Evolutionary conservation across 2,888 invertebrate genomes (phyloP), one percentile per base, ranked within the genome.

Genomic region (Epistrophella euchroma): DNA sequence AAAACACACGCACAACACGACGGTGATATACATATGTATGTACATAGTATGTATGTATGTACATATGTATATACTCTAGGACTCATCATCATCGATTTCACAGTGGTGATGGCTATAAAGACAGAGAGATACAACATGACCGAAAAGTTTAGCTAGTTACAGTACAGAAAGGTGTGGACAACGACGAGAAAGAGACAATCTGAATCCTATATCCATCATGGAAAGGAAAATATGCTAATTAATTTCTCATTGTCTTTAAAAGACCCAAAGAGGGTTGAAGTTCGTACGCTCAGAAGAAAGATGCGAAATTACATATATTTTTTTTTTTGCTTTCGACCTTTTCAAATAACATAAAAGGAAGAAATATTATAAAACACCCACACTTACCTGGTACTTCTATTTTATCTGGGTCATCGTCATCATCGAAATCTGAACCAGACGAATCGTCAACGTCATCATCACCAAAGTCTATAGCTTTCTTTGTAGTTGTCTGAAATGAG

Each of bases 401-500:
- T 93, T 96, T 97, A 92, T 97, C 97, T 77, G 97, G 97, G 94
- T 97, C 97, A 89, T 97, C 97, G 92, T 97, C 97, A 89, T 97
- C 97, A 91, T 96, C 97, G 90, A 97, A 97, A 91, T 97, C 97
- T 43, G 94, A 95, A 56, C 94, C 95, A 50, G 94, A 94, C 86
- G 94, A 93, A 89, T 94, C 94, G 82, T 93, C 93, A 78, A 92
- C 91, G 87, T 94, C 93, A 79, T 93, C 93, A 87, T 93, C 93
- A 88, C 90, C 87, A 89, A 91, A 88, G 89, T 89, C 89, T 86
- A 89, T 79, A 70, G 88, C 88, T 88, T 89, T 89, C 77, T 89
- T 89, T 79, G 88, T 88, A 68, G 90, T 88, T 74, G 89, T 88
- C 92, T 91, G 88, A 64, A 89, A 88, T 43, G 66, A 58, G 40